A percentile compares a stretch with the other conserved stretches of the same genome.
phyloP scores from a whole-genome alignment of 2,888 invertebrate genomes.

The Empis livida region DNA sequence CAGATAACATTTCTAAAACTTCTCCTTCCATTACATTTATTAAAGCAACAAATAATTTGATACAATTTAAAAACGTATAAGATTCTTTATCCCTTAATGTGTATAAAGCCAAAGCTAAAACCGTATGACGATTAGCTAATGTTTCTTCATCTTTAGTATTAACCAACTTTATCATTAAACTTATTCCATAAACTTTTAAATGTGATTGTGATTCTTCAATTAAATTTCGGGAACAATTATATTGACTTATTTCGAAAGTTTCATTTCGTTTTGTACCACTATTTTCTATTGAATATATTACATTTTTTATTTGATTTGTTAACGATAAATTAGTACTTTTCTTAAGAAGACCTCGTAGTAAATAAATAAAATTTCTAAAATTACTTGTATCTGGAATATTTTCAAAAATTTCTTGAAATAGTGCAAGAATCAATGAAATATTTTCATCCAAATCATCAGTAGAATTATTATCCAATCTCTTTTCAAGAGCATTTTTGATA shows the following conservation, averaged over 20 bases:
- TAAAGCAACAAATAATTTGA: slow-evolving; percentile 27
- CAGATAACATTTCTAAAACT: slow-evolving; percentile 28
- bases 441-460: slow-evolving; percentile 13
- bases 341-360: slow-evolving; percentile 12
- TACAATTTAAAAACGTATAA: slow-evolving; percentile 33
- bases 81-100: slow-evolving; percentile 29
- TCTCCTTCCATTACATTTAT: slow-evolving; percentile 26
- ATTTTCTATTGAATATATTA: slow-evolving; percentile 15
- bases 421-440: slow-evolving; percentile 12
- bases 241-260: slow-evolving; percentile 6
- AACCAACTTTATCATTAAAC: slow-evolving; percentile 25
- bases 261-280: slow-evolving; percentile 13
- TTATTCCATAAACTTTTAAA: slow-evolving; percentile 31
- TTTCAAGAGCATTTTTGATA: slow-evolving; percentile 18
- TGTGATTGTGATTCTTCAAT: slow-evolving; percentile 26
- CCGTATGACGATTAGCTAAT: slow-evolving; percentile 23
- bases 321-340: slow-evolving; percentile 16
- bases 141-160: slow-evolving; percentile 21
- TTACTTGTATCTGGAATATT: slow-evolving; percentile 11
- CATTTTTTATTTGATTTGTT: slow-evolving; percentile 15
- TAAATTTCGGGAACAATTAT: slow-evolving; percentile 21
- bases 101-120: slow-evolving; percentile 27
- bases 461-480: slow-evolving; percentile 16
- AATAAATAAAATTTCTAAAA: slow-evolving; percentile 13
- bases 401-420: slow-evolving; percentile 26